Percentiles rank a stretch among this genome's conserved stretches.
phyloP scores from a whole-genome alignment of 1,140 invertebrate genomes.

The Gonioctena quinquepunctata region DNA sequence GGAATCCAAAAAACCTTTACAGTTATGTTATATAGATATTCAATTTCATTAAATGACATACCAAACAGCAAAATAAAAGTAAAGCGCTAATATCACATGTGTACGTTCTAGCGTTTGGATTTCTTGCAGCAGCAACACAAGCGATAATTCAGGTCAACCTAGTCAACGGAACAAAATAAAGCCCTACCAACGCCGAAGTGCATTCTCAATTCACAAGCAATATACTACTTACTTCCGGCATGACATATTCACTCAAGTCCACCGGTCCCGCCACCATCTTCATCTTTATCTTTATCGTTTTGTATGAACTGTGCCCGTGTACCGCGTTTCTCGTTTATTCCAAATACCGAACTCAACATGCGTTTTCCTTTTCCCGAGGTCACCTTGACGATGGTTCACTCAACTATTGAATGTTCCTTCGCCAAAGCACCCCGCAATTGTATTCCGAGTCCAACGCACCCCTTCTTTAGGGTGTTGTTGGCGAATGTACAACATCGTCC shows the following conservation, averaged over 20 bases:
- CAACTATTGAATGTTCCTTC: no score
- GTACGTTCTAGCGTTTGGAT: no score
- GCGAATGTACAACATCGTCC: background rate
- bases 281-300: no score
- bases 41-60: no score
- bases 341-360: background rate
- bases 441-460: background rate
- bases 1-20: no score
- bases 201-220: background rate
- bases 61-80: no score
- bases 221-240: slow-evolving; percentile 6
- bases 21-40: no score
- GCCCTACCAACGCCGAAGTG: background rate
- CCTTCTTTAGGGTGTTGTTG: background rate
- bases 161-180: background rate
- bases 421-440: background rate
- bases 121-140: no score
- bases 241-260: slow-evolving; percentile 1
- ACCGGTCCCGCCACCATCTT: slow-evolving; percentile 3
- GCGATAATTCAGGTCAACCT: no score
- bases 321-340: no score
- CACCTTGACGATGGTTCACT: background rate
- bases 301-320: no score
- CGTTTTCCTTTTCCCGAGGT: background rate
- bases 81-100: no score